Conservation (phyloP, 2,888 invertebrate species). For the Antitype chi region DNA sequence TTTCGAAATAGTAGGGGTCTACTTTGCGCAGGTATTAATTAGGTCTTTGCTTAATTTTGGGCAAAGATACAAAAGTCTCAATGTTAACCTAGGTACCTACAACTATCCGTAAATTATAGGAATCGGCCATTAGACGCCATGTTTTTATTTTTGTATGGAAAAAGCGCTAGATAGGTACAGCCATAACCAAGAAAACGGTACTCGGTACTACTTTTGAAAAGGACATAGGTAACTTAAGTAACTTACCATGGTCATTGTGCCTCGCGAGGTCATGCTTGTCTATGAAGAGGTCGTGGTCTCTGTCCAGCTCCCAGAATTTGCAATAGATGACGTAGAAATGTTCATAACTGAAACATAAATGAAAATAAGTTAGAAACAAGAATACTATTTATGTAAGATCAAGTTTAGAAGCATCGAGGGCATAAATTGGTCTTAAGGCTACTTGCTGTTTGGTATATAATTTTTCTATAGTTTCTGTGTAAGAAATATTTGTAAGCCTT, state of each 20-base stretch:
- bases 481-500: neutral
- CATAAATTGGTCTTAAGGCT: neutral
- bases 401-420: neutral
- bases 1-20: too few relatives aligned
- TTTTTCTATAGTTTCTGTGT: neutral
- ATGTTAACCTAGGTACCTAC: too few relatives aligned
- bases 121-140: too few relatives aligned
- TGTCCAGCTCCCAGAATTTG: conserved; percentile 99
- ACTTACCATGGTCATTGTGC: conserved; percentile 98
- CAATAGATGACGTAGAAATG: conserved; percentile 99
- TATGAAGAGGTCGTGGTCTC: conserved; percentile 99
- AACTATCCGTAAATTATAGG: too few relatives aligned
- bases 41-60: too few relatives aligned
- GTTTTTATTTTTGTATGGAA: too few relatives aligned
- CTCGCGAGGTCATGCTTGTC: conserved; percentile 97
- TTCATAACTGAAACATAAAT: conserved; percentile 96
- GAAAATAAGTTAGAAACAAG: neutral
- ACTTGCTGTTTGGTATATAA: neutral
- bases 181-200: too few relatives aligned
- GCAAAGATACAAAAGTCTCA: too few relatives aligned
- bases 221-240: too few relatives aligned
- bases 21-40: too few relatives aligned
- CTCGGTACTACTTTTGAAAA: too few relatives aligned
- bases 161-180: too few relatives aligned
- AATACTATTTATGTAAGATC: neutral